A percentile compares a stretch with the other conserved stretches of the same genome.
phyloP scores from a whole-genome alignment of 2,113 vertebrate genomes.

The Catharus bicknelli region DNA sequence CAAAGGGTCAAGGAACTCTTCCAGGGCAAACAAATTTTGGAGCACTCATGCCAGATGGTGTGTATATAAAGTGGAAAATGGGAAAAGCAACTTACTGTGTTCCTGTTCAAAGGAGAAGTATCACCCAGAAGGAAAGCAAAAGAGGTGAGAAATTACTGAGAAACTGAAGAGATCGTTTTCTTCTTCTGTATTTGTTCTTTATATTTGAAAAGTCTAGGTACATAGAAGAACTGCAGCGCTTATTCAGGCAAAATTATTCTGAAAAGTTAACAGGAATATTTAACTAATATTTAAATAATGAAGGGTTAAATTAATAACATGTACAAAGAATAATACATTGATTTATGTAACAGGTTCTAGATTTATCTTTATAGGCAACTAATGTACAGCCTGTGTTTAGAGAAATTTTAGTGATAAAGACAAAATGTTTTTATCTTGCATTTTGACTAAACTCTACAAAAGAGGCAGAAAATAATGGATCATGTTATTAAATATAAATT shows the following conservation, averaged over 20 bases:
- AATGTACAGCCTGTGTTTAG: background rate
- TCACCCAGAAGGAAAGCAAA: background rate
- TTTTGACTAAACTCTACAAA: background rate
- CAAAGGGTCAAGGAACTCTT: conserved; percentile 55
- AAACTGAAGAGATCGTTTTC: background rate
- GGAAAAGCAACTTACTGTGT: background rate
- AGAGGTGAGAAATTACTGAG: conserved; percentile 54
- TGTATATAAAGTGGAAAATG: conserved; percentile 50
- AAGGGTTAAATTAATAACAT: background rate
- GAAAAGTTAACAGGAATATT: background rate
- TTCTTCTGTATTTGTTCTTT: background rate
- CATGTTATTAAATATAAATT: background rate
- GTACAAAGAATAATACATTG: background rate
- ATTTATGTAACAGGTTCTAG: background rate
- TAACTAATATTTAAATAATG: background rate
- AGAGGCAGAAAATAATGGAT: background rate
- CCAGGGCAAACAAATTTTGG: conserved; percentile 48
- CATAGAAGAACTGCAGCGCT: background rate
- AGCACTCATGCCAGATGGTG: conserved; percentile 25
- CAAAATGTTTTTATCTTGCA: background rate
- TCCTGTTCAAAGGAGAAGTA: conserved; percentile 15
- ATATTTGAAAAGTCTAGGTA: background rate
- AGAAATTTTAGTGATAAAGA: background rate
- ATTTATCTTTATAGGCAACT: background rate
- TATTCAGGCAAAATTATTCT: background rate